Evolutionary conservation across 2,888 invertebrate genomes (phyloP), one percentile per base, ranked within the genome.

Genomic region (Hoplodrina blanda): DNA sequence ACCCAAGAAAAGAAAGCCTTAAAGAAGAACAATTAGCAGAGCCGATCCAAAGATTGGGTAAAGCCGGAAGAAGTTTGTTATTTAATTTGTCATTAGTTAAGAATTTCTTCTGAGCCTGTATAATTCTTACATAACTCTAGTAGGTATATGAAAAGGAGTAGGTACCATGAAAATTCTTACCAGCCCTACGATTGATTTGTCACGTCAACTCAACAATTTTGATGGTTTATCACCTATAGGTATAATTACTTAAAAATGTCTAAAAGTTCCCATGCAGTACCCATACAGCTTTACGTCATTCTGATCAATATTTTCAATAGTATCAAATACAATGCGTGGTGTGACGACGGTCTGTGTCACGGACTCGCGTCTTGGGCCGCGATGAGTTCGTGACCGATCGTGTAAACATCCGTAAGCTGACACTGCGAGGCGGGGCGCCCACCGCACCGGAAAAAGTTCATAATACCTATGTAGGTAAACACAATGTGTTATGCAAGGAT

Each of bases 311-410:
- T 41, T 3, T 46, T 17, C 17, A 6, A 46, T 46, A 46, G 4
- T 17, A 46, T 17, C 46, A 17, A 49, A 67, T 20, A 53, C 19
- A 65, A 49, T 61, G 33, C 17, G 44, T 61, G 41, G 33, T 62
- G 19, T 50, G 20, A 49, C 62, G 54, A 11, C 19, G 52, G 65
- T 62, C 66, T 41, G 15, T 59, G 74, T 78, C 78, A 69, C 15
- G 63, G 65, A 33, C 41, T 20, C 15, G 19, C 33, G 15, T 56
- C 55, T n/a, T 49, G 19, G 56, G 19, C 54, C 5, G 33, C 60
- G 20, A 56, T 74, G 56, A 46, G 50, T 44, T 44, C 46, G 52
- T 62, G 82, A 76, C 69, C 60, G 76, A 84, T 79, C 41, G 55
- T 25, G 30, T 49, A 62, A 64, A 76, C 70, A 65, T 79, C 69